Percentiles rank a stretch among this genome's conserved stretches.
Conservation (phyloP, 2,797 vertebrate species). For the Rhadinocentrus ornatus region DNA sequence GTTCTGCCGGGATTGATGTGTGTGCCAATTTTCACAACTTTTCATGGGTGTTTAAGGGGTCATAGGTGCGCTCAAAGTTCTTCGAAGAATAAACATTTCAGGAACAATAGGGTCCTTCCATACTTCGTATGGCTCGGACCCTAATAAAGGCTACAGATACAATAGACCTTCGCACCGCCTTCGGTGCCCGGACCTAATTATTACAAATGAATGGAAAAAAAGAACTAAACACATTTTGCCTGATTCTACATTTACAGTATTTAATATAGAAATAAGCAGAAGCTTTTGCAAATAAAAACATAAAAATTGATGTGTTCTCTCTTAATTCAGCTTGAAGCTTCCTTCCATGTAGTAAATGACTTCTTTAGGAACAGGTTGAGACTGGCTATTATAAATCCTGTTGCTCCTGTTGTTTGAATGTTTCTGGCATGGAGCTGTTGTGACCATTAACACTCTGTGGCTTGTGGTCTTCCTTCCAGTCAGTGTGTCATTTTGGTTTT, state of each 20-base stretch:
- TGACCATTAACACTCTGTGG: conserved; percentile 60
- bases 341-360: conserved; percentile 8
- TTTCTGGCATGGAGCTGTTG: conserved; percentile 39
- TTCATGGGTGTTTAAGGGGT: no score
- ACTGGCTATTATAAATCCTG: conserved; percentile 27
- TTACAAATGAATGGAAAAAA: background rate
- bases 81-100: no score
- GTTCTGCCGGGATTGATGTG: no score
- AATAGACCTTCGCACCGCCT: no score
- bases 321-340: conserved; percentile 23
- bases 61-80: no score
- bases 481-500: conserved; percentile 63
- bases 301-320: background rate
- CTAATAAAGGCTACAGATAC: no score
- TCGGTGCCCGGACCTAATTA: no score
- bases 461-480: conserved; percentile 61
- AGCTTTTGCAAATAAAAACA: background rate
- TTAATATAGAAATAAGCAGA: background rate
- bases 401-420: conserved; percentile 36
- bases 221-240: background rate
- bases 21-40: no score
- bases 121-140: no score
- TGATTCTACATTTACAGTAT: background rate
- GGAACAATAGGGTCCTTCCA: no score
- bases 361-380: conserved; percentile 23